Base-by-base conservation (phyloP, 2,113 vertebrate species). In the Pedetes capensis region DNA sequence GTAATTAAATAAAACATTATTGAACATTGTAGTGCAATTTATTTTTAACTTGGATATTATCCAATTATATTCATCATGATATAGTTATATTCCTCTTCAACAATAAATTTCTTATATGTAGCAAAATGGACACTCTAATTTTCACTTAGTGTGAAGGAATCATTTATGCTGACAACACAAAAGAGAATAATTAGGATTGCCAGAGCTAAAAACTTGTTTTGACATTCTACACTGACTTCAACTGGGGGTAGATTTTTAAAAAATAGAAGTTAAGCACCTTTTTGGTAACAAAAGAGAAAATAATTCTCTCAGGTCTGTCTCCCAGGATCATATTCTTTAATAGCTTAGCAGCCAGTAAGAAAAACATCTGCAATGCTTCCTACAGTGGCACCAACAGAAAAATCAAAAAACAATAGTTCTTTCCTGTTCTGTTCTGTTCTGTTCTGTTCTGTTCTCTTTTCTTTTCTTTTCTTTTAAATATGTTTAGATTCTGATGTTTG, bases 131-230 rank as follows among this genome's bases (percentile, higher is more conserved):
- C 18, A 13, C 10, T 39, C 20, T 53, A n/a, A n/a, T 66, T 92
- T 92, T 89, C 39, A 82, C 59, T 86, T 78, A 87, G 12, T 53
- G 57, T 92, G 53, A 91, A 16, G 85, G 29, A 86, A 68, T 92
- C 25, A 63, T n/a, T 11, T 66, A 82, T 76, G 20, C 68, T 53
- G 59, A 51, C 9, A 93, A 72, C 27, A 66, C 63, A 74, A 90
- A 94, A 53, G n/a, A 47, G 34, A 94, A 81, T 75, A 84, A 83
- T 57, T 96, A 57, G 90, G 57, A 87, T 71, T 80, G 29, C n/a
- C 57, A 76, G 8, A 53, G 32, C 37, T 80, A 61, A 82, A 94
- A 64, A 64, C 20, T 44, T 84, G 32, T 69, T 94, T 93, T 91
- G 20, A 34, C 80, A 80, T 88, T 85, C 25, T 81, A 34, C 25